Conservation (phyloP, 2,797 vertebrate genomes). For the Xyrichtys novacula region DNA sequence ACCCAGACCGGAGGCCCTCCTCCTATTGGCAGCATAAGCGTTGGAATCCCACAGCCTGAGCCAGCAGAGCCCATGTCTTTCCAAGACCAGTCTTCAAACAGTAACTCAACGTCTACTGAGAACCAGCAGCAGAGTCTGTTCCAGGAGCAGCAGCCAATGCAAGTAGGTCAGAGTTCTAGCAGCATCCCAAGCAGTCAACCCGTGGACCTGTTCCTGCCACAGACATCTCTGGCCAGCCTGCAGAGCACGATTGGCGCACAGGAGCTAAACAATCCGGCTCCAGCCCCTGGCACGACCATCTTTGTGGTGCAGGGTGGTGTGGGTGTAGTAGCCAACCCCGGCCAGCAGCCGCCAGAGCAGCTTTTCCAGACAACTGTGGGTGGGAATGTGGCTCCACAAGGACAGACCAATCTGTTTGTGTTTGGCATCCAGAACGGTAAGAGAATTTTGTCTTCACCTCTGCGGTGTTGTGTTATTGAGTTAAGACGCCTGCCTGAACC, state of each 20-base stretch:
- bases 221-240: constrained; percentile 92
- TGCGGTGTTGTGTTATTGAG: not conserved
- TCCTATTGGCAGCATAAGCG: constrained; percentile 81
- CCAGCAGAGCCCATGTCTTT: constrained; percentile 93
- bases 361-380: constrained; percentile 91
- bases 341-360: constrained; percentile 87
- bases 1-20: constrained; percentile 81
- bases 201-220: constrained; percentile 94
- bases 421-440: constrained; percentile 98
- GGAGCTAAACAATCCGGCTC: constrained; percentile 89
- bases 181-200: constrained; percentile 89
- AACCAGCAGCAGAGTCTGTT: constrained; percentile 88
- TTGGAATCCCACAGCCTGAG: constrained; percentile 88
- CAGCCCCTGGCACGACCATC: constrained; percentile 84
- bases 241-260: constrained; percentile 91
- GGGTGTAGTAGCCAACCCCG: constrained; percentile 82
- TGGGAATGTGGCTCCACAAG: constrained; percentile 89
- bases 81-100: constrained; percentile 89
- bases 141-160: constrained; percentile 96
- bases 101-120: constrained; percentile 70
- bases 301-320: constrained; percentile 91
- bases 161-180: constrained; percentile 90
- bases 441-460: constrained; percentile 26
- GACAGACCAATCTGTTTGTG: constrained; percentile 93
- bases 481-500: not conserved